Evolutionary conservation across 2,888 invertebrate species (phyloP), one percentile per base, ranked within the genome.

Genomic region (Nomada ruficornis): DNA sequence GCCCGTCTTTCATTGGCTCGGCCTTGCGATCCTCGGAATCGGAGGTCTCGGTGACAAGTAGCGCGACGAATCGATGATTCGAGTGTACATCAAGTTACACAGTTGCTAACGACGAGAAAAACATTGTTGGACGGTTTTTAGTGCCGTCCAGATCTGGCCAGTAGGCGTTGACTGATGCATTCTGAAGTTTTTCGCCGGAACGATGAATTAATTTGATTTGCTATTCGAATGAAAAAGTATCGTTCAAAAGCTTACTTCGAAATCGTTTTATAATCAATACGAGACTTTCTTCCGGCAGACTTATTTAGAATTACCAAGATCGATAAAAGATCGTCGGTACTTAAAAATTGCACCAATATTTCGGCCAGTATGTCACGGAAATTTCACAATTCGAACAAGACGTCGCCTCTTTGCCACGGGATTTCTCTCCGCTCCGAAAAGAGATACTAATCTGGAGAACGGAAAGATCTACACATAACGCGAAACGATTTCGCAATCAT

Each of bases 31-130:
- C 62, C 62, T n/a, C n/a, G n/a, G 42, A 20, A 36, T n/a, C n/a
- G 13, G 42, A 20, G 42, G 62, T 62, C 62, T 9, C 20, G 20
- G 62, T 18, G 62, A 62, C 62, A 62, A 62, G 62, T 42, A 62
- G 62, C 36, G 42, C 10, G 42, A 42, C 62, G 62, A 62, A 62
- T 62, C 62, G 62, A 62, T 62, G 62, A 62, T 62, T 18, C 26
- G 7, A 10, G 18, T n/a, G 59, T 11, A 10, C 29, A 18, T 36
- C 29, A 36, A 36, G 59, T 18, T 47, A 18, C 29, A 29, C 29
- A 7, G 29, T 29, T 59, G 29, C 18, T 29, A 59, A 29, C 18
- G 29, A 59, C 18, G 29, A 18, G 59, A 20, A 13, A 42, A 42
- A 62, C 10, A 42, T 11, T 20, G 62, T 60, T 60, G 10, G 60